Base-by-base conservation (phyloP, 2,888 invertebrate genomes). In the Rotaria magnacalcarata region DNA sequence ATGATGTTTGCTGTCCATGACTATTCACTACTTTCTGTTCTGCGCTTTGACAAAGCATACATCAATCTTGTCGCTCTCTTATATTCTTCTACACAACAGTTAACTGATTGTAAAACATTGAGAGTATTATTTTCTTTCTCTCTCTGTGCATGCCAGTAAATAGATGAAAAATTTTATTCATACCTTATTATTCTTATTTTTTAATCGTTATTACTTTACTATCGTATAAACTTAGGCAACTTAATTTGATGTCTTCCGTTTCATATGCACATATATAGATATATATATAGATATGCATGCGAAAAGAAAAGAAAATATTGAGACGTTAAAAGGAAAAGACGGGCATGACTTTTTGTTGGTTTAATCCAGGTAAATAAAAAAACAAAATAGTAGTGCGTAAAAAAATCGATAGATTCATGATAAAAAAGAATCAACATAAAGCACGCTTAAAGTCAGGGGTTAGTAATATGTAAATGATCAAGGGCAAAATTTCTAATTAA, bases 301-400 rank as follows among this genome's bases (percentile, higher is more conserved):
- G 27, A 11, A 34, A 3, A 19, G 2, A 19, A 34, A 34, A 27
- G 14, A 67, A 67, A 27, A 67, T 67, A 41, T 67, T 19, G 67
- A 34, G 34, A 16, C 5, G 16, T 16, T 34, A 19, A 67, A 34
- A 67, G 19, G 24, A 19, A 67, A 16, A 27, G 10, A 6, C 10
- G 19, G 34, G 19, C 67, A 67, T 34, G 67, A 27, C 67, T 67
- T 67, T 67, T 34, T 67, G 67, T 67, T 67, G 11, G 16, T 67
- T 67, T 67, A 67, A 67, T 67, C 67, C 34, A 67, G 67, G 67
- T 67, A 67, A 67, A 67, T 67, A 67, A 34, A 27, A 67, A 34
- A 19, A 34, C 34, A 16, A 67, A 67, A 14, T 27, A 16, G 34
- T 67, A 14, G 67, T 34, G n/a, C 27, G 34, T 67, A 67, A 67